Base-by-base conservation (phyloP, 2,113 vertebrate species). In the Gopherus evgoodei region DNA sequence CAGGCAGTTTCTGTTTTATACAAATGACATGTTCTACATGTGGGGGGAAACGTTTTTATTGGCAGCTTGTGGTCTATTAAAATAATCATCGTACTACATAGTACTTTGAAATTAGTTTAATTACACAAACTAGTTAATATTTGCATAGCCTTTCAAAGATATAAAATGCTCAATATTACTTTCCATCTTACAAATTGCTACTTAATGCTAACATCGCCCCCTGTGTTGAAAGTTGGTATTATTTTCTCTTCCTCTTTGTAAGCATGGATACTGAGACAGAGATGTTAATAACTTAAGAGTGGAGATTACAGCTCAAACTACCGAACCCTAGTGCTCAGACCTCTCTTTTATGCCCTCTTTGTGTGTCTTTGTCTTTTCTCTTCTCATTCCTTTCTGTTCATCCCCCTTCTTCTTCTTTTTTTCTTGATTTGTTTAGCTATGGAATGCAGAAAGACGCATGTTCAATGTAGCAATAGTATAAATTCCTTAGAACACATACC, bases 1-100 rank as follows among this genome's bases (percentile, higher is more conserved):
- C 50, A 95, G 94, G 88, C 94, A 92, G 93, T 92, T 98, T 97
- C 86, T 97, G 88, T 92, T 98, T 97, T 97, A 95, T 93, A 97
- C 52, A 87, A 87, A 83, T 95, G 91, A 96, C 97, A 97, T 97
- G 94, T 97, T 96, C 94, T 97, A 96, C 84, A 93, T 31, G 27
- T 50, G 90, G 93, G 90, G 91, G 95, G 94, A 89, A 97, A 90
- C 81, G 86, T 88, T 96, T 96, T 91, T 93, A 96, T 90, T 90
- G 88, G 59, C 17, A 86, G 62, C 75, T 93, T 91, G 49, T 81
- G 83, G 86, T 87, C 88, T 94, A 90, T 88, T 95, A 94, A 96
- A 96, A 96, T 83, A 89, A 87, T 93, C 69, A 78, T 86, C 52
- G 17, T 0, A 1, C 53, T 84, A 52, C 83, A 95, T 93, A 93